Percentiles rank a stretch among this genome's conserved stretches.
Conservation (phyloP, 1,140 invertebrate genomes). For the Meloidogyne floridensis region DNA sequence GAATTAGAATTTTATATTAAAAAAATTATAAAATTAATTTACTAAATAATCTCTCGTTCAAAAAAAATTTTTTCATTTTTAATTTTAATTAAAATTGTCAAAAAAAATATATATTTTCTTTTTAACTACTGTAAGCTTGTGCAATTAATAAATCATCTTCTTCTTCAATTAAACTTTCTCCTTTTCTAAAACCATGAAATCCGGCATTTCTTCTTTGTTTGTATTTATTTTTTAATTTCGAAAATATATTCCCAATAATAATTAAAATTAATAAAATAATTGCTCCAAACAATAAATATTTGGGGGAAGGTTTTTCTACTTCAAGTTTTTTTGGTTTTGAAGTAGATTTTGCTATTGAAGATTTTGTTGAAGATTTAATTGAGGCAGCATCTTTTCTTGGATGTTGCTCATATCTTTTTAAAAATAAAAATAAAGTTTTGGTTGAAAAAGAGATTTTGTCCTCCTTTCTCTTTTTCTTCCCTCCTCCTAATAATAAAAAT, state of each 20-base stretch:
- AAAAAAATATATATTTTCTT: conserved; percentile 6
- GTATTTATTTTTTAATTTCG: conserved; percentile 21
- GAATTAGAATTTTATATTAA: too few relatives aligned
- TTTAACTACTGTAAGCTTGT: conserved; percentile 44
- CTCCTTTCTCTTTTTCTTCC: too few relatives aligned
- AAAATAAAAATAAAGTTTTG: background rate
- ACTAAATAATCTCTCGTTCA: too few relatives aligned
- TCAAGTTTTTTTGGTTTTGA: background rate
- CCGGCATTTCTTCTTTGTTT: conserved; percentile 12
- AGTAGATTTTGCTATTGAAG: background rate
- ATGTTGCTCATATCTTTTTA: conserved; percentile 12
- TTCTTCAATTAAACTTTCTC: conserved; percentile 46
- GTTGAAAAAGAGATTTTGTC: too few relatives aligned
- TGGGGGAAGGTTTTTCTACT: background rate
- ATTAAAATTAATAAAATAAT: conserved; percentile 30
- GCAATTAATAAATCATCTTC: conserved; percentile 48
- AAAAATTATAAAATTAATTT: too few relatives aligned
- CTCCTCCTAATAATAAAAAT: too few relatives aligned
- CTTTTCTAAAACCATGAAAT: conserved; percentile 41
- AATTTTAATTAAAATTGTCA: too few relatives aligned
- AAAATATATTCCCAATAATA: conserved; percentile 19
- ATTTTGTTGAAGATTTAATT: background rate
- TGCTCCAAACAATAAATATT: conserved; percentile 7
- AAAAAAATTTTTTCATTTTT: too few relatives aligned
- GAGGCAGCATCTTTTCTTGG: background rate